Evolutionary conservation across 2,888 invertebrate genomes (phyloP).

Genomic region (Papilio elwesi): DNA sequence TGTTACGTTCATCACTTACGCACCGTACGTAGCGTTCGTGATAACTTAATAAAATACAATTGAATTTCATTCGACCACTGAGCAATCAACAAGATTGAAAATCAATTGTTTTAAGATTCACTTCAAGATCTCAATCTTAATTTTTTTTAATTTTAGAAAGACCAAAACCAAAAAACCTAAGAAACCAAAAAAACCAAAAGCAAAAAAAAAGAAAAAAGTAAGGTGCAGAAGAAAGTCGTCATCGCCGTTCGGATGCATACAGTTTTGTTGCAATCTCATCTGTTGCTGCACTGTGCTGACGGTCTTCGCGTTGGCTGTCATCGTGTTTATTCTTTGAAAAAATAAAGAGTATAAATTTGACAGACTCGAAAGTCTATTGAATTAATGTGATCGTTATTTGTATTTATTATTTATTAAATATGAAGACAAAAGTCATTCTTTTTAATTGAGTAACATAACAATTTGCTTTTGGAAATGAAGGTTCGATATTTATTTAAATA

Average conservation of each 20-base stretch:
- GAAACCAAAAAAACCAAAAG: too few species aligned
- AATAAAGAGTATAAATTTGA: too few species aligned
- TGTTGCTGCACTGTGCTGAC: slow-evolving; percentile 47
- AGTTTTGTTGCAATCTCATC: slow-evolving; percentile 64
- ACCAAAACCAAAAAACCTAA: too few species aligned
- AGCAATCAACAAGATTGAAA: too few species aligned
- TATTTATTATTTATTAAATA: background rate
- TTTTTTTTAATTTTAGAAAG: too few species aligned
- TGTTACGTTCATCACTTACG: too few species aligned
- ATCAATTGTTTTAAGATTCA: too few species aligned
- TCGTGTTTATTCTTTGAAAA: slow-evolving; percentile 38
- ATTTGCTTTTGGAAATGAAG: slow-evolving; percentile 5
- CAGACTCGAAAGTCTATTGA: background rate
- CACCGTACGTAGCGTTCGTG: too few species aligned
- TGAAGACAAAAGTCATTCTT: background rate
- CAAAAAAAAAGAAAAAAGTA: slow-evolving; percentile 30
- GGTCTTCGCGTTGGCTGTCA: slow-evolving; percentile 51
- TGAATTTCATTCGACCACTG: too few species aligned
- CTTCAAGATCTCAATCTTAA: too few species aligned
- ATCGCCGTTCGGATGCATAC: slow-evolving; percentile 58
- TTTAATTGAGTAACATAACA: background rate
- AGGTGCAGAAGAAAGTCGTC: slow-evolving; percentile 44
- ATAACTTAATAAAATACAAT: too few species aligned
- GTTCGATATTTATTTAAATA: background rate
- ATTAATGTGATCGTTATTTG: background rate